Base-by-base conservation (phyloP, 2,797 vertebrate genomes). In the Esox lucius region DNA sequence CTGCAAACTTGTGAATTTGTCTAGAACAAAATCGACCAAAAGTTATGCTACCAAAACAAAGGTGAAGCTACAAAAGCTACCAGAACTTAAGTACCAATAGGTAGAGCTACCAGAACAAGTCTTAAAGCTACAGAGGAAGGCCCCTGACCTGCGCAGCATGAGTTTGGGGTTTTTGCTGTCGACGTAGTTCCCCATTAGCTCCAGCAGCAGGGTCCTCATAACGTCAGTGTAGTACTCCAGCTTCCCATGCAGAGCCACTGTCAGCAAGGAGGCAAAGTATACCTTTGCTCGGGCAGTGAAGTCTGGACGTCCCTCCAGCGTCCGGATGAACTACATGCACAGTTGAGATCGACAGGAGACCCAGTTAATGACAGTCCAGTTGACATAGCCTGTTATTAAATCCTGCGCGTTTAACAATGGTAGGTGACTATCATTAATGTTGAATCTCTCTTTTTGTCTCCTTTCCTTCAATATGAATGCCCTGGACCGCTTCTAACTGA, bases 161-260 rank as follows among this genome's bases (percentile, higher is more conserved):
- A 96, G 88, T 85, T 96, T 96, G 77, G 95, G 95, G 86, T 96
- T 96, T 91, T 95, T 96, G 88, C 94, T 95, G 62, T 85, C 80
- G 69, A 94, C 95, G 7, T 96, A 95, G 70, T 96, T 94, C 61
- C 94, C 95, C 95, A 96, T 95, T 79, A 96, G 91, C 81, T 96
- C 94, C 76, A 96, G 87, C 84, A 96, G 94, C 73, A 96, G 90
- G 0, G 95, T 96, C 76, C 94, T 95, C 95, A 96, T 94, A 86
- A 96, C 95, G 83, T 96, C 95, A 0, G 94, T 96, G 85, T 96
- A 96, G 77, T 96, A 96, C 87, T 96, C 95, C 69, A 96, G 88
- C 82, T 96, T 96, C 71, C 95, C 95, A 13, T 96, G 95, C 71
- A 96, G 91, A 1, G 95, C 95, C 5, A 96, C 95, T 0, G 95